Evolutionary conservation across 1,140 invertebrate genomes (phyloP).

Genomic region (Vanessa atalanta): DNA sequence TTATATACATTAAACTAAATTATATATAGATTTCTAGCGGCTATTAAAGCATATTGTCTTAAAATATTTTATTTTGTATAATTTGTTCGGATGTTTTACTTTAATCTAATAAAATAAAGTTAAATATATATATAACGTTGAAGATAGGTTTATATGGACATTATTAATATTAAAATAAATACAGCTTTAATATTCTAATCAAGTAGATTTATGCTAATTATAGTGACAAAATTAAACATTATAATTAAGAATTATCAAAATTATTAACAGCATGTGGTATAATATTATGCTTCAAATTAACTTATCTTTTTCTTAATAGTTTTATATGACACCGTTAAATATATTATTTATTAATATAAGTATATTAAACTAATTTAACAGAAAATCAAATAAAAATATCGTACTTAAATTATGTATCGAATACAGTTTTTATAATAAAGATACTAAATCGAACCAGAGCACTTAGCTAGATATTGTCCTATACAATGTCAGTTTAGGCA

Average conservation of each 20-base stretch:
- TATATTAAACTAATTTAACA: no score
- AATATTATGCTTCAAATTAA: background rate
- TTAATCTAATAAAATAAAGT: no score
- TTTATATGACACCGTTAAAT: no score
- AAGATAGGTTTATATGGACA: no score
- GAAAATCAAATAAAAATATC: no score
- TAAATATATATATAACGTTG: no score
- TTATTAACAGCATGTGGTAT: background rate
- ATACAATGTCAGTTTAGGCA: constrained; percentile 35
- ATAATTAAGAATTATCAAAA: background rate
- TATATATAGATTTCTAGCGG: no score
- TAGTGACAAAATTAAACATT: background rate
- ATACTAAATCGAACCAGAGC: constrained; percentile 11
- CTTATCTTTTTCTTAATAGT: background rate
- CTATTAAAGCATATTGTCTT: no score
- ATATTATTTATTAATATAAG: no score
- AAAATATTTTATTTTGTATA: no score
- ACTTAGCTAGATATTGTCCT: constrained; percentile 42
- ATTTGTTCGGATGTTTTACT: no score
- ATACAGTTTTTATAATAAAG: background rate
- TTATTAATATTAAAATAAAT: background rate
- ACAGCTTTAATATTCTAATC: background rate
- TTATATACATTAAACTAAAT: no score
- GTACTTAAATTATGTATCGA: background rate
- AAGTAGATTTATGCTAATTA: constrained; percentile 5